These are phyloP conservation scores for Sesamia nonagrioides DNA, from an alignment of 1,140 invertebrate genomes.

Conservation along the genomic window DNA sequence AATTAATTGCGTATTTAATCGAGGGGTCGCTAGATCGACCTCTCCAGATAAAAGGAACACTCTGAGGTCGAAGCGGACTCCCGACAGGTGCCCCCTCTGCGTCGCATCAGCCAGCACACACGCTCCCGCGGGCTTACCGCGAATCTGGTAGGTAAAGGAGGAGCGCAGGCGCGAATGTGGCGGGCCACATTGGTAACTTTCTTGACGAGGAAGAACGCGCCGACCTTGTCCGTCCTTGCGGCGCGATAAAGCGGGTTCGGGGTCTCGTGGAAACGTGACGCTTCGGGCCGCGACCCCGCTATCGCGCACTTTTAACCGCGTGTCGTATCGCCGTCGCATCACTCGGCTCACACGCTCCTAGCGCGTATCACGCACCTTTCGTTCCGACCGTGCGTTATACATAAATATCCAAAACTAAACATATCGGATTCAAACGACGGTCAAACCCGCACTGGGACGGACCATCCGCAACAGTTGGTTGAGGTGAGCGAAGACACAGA, in stretches of 20 bases:
- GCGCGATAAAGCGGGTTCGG: conserved; percentile 65
- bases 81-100: background rate
- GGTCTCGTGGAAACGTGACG: conserved; percentile 65
- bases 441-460: conserved; percentile 7
- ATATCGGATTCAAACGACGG: conserved; percentile 20
- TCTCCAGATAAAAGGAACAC: conserved; percentile 55
- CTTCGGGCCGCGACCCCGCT: conserved; percentile 76
- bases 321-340: conserved; percentile 59
- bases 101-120: background rate
- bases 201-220: conserved; percentile 57
- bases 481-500: conserved; percentile 21
- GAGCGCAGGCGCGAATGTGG: background rate
- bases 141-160: background rate
- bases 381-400: conserved; percentile 40
- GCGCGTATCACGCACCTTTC: conserved; percentile 57
- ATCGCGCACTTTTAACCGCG: conserved; percentile 78
- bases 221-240: conserved; percentile 82
- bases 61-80: conserved; percentile 69
- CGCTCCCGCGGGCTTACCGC: background rate
- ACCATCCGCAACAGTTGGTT: background rate
- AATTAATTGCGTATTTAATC: conserved; percentile 52
- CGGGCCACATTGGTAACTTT: conserved; percentile 6
- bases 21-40: conserved; percentile 61
- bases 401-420: conserved; percentile 26
- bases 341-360: conserved; percentile 67